Evolutionary conservation across 2,797 vertebrate species (phyloP).

Genomic region (Paramormyrops hopkinsi): DNA sequence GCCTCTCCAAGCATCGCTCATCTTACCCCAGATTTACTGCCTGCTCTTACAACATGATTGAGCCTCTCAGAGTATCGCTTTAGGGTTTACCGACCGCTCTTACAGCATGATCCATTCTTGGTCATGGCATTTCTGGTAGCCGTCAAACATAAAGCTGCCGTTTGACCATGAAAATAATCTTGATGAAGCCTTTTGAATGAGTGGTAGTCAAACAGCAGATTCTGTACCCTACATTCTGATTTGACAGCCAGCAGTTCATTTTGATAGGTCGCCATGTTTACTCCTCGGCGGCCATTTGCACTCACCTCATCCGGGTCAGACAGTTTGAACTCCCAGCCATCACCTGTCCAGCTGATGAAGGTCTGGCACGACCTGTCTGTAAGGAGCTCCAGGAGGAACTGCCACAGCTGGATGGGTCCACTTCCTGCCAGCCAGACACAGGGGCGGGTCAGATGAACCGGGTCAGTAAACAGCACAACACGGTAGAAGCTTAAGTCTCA

Average conservation of each 20-base stretch:
- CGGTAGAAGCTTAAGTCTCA: neutral
- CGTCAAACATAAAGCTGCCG: neutral
- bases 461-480: neutral
- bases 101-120: neutral
- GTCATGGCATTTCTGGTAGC: neutral
- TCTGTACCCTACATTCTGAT: neutral
- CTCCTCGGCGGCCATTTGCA: too few relatives aligned
- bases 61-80: neutral
- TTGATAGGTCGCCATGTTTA: neutral
- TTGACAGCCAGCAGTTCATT: neutral
- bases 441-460: neutral
- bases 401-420: constrained; percentile 76
- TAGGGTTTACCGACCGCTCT: neutral
- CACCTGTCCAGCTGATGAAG: constrained; percentile 61
- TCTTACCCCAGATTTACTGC: too few relatives aligned
- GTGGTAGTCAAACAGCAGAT: neutral
- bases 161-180: neutral
- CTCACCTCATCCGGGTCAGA: constrained; percentile 59
- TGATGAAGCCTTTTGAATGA: neutral
- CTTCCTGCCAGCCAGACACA: constrained; percentile 68
- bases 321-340: constrained; percentile 60
- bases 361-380: constrained; percentile 50
- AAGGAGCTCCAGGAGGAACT: constrained; percentile 58
- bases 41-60: too few relatives aligned
- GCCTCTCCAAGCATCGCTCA: too few relatives aligned